Conservation (phyloP, 1,140 invertebrate genomes). For the Meloidogyne floridensis region DNA sequence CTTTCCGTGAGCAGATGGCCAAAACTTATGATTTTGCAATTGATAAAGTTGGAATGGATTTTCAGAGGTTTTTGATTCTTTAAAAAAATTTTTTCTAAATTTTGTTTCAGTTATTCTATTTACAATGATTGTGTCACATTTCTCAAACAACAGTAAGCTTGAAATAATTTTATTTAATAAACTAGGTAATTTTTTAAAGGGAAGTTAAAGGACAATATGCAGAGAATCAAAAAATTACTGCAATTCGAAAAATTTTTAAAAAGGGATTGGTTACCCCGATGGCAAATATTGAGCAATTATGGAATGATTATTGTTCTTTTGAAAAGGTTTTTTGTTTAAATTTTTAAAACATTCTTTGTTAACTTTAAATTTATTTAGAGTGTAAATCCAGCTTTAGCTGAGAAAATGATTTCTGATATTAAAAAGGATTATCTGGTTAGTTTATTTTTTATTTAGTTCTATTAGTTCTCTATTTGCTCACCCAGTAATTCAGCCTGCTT, state of each 20-base stretch:
- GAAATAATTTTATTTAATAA: too few species aligned
- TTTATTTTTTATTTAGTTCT: background rate
- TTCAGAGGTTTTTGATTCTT: constrained; percentile 74
- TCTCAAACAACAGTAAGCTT: constrained; percentile 82
- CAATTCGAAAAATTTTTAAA: constrained; percentile 93
- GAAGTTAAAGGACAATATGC: constrained; percentile 97
- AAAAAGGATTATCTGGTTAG: constrained; percentile 74
- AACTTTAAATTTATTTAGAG: constrained; percentile 76
- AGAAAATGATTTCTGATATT: constrained; percentile 86
- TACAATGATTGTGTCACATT: constrained; percentile 87
- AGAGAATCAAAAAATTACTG: constrained; percentile 97
- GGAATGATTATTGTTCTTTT: constrained; percentile 93
- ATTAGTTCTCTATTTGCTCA: background rate
- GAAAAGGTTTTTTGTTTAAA: constrained; percentile 66
- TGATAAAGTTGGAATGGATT: constrained; percentile 97
- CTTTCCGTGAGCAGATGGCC: constrained; percentile 46
- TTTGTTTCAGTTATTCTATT: constrained; percentile 38
- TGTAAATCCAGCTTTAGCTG: constrained; percentile 94
- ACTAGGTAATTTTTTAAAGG: constrained; percentile 59
- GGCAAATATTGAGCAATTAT: constrained; percentile 92
- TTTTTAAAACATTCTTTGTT: constrained; percentile 5
- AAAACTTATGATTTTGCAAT: constrained; percentile 81
- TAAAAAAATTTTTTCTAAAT: constrained; percentile 74
- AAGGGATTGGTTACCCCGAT: constrained; percentile 93
- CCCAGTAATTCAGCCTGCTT: background rate